Percentiles rank a stretch among this genome's conserved stretches.
These are phyloP conservation scores for Drosophila cracens DNA, from an alignment of 2,888 invertebrate species.

Conservation along the genomic window DNA sequence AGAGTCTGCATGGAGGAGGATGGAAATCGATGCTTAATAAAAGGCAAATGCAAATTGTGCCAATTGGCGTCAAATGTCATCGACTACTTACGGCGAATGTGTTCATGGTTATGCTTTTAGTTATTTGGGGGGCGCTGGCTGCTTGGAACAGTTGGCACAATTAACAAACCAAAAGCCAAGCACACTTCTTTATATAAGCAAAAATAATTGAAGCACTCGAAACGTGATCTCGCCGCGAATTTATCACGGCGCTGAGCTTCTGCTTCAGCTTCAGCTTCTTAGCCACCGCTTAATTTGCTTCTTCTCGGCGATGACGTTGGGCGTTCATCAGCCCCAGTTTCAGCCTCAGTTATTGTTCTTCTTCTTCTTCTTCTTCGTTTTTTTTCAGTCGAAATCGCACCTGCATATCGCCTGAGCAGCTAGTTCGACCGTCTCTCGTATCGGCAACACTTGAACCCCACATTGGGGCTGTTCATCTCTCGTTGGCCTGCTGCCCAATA, in stretches of 20 bases:
- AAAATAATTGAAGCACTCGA: conserved; percentile 65
- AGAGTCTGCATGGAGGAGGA: conserved; percentile 56
- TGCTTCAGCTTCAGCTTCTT: conserved; percentile 6
- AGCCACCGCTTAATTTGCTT: conserved; percentile 6
- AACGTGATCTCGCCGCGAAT: conserved; percentile 76
- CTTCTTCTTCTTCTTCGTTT: conserved; percentile 3
- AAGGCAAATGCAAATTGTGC: conserved; percentile 15
- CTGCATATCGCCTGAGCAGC: conserved; percentile 38
- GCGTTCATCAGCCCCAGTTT: conserved; percentile 9
- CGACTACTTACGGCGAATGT: conserved; percentile 75
- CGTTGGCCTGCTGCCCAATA: conserved; percentile 26
- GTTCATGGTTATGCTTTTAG: conserved; percentile 70
- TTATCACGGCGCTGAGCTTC: conserved; percentile 62
- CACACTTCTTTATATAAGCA: conserved; percentile 78
- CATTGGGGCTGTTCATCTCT: conserved; percentile 33
- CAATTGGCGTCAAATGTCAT: conserved; percentile 22
- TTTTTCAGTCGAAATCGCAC: conserved; percentile 35
- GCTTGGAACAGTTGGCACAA: conserved; percentile 74
- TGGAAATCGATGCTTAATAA: conserved; percentile 8
- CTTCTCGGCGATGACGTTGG: conserved; percentile 11
- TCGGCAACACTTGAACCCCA: conserved; percentile 28
- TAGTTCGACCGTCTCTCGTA: conserved; percentile 28
- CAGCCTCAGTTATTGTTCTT: conserved; percentile 1
- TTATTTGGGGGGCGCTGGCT: conserved; percentile 60
- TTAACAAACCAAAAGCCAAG: conserved; percentile 72